These are phyloP conservation scores for Gallinago stenura DNA, from an alignment of 2,797 vertebrate species.

Conservation along the genomic window DNA sequence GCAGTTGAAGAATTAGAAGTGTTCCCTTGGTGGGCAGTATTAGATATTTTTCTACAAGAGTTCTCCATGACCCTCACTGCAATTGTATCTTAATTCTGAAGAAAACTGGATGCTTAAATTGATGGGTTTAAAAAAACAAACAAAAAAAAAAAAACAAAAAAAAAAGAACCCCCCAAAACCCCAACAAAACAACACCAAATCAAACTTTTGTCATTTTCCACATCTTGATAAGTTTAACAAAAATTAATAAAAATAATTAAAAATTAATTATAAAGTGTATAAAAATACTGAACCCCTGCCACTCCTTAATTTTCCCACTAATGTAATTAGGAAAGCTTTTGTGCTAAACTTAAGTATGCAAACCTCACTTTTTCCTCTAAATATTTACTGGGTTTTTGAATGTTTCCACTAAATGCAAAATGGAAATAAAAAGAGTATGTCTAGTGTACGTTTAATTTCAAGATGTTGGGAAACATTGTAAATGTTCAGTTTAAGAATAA, in stretches of 20 bases:
- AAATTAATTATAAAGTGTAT: background rate
- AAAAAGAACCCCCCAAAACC: too few species aligned
- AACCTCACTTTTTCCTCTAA: background rate
- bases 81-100: background rate
- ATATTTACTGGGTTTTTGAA: background rate
- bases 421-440: background rate
- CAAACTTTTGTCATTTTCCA: background rate
- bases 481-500: background rate
- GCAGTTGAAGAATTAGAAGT: background rate
- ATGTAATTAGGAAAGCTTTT: background rate
- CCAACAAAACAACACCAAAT: too few species aligned
- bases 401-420: background rate
- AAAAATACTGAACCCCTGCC: background rate
- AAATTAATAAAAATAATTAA: background rate
- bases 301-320: background rate
- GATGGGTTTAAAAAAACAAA: background rate
- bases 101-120: background rate
- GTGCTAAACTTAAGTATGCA: background rate
- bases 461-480: background rate
- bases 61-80: background rate
- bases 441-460: background rate
- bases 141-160: too few species aligned
- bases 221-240: background rate
- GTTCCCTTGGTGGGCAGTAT: background rate
- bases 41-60: background rate